Evolutionary conservation across 1,140 invertebrate genomes (phyloP).

Genomic region (Bombus sibiricus): DNA sequence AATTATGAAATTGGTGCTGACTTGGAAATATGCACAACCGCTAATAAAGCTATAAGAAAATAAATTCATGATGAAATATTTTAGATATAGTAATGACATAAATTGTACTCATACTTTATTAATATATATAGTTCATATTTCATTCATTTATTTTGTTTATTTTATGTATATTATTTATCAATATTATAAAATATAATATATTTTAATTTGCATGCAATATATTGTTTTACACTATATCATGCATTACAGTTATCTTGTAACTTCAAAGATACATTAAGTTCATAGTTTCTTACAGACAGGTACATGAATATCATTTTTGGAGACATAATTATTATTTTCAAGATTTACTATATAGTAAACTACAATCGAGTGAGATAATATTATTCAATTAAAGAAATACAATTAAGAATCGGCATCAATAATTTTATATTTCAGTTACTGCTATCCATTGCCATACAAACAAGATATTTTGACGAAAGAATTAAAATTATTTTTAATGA

Average conservation of each 20-base stretch:
- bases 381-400: conserved; percentile 37
- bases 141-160: conserved; percentile 4
- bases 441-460: conserved; percentile 40
- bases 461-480: conserved; percentile 16
- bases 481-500: conserved; percentile 9
- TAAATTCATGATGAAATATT: conserved; percentile 44
- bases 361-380: conserved; percentile 26
- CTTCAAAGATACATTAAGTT: conserved; percentile 13
- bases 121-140: conserved; percentile 20
- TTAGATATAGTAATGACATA: conserved; percentile 48
- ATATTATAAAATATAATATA: conserved; percentile 34
- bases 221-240: conserved; percentile 13
- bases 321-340: conserved; percentile 24
- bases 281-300: conserved; percentile 14
- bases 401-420: conserved; percentile 66
- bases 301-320: conserved; percentile 36
- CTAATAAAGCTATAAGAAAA: conserved; percentile 22
- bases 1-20: conserved; percentile 56
- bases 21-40: conserved; percentile 33
- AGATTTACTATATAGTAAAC: not conserved
- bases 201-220: conserved; percentile 18
- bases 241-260: conserved; percentile 14
- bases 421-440: conserved; percentile 31
- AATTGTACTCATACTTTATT: conserved; percentile 46
- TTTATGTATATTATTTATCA: conserved; percentile 48